Conservation (phyloP, 1,140 invertebrate genomes). For the Drosophila subobscura region DNA sequence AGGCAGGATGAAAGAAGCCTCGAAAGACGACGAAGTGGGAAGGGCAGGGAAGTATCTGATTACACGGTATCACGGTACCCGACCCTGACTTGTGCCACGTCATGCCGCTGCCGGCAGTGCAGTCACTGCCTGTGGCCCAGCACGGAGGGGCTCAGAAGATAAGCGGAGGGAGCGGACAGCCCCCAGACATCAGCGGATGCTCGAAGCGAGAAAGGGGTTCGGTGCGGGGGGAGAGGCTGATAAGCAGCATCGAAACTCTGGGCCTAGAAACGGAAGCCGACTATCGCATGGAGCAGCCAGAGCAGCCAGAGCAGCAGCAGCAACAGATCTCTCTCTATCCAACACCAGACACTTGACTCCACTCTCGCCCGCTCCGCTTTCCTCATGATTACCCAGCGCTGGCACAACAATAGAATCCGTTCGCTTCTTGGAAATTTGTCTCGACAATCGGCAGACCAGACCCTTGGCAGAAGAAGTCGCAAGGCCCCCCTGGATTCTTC, state of each 20-base stretch:
- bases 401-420: slow-evolving; percentile 28
- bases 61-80: slow-evolving; percentile 12
- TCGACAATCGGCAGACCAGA: slow-evolving; percentile 63
- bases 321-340: background rate
- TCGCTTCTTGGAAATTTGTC: slow-evolving; percentile 72
- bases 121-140: slow-evolving; percentile 22
- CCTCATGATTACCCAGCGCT: background rate
- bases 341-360: slow-evolving; percentile 38
- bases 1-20: background rate
- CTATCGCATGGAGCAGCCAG: slow-evolving; percentile 22
- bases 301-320: background rate
- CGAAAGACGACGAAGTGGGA: slow-evolving; percentile 11
- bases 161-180: slow-evolving; percentile 7
- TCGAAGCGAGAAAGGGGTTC: slow-evolving; percentile 26
- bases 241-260: slow-evolving; percentile 35
- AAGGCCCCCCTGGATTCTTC: slow-evolving; percentile 7
- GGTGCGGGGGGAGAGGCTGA: slow-evolving; percentile 12
- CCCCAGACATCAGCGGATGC: slow-evolving; percentile 39
- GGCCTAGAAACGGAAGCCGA: slow-evolving; percentile 44
- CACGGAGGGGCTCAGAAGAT: background rate
- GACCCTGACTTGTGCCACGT: slow-evolving; percentile 51
- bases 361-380: background rate
- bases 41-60: slow-evolving; percentile 26
- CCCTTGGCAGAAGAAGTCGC: no score
- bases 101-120: slow-evolving; percentile 25